These are phyloP conservation scores for Stomorhina lunata DNA, from an alignment of 2,888 invertebrate species.

Conservation along the genomic window DNA sequence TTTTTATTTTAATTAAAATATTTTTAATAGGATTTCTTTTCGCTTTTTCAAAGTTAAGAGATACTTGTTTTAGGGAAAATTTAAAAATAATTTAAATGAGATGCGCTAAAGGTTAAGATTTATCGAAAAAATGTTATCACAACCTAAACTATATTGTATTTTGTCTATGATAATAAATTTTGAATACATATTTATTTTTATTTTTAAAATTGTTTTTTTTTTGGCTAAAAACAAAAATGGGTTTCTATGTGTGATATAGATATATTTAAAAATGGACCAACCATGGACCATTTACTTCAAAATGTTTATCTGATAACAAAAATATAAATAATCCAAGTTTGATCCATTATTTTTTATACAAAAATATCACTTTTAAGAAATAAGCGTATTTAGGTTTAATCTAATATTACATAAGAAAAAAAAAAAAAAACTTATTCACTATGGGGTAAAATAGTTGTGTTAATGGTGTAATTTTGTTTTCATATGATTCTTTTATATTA, in stretches of 20 bases:
- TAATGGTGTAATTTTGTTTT: background rate
- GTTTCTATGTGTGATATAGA: background rate
- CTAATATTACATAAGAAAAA: background rate
- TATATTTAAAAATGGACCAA: no score
- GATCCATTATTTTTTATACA: background rate
- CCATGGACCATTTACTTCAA: no score
- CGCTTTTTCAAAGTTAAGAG: background rate
- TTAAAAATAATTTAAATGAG: background rate
- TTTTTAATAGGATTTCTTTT: constrained; percentile 21
- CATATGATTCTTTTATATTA: no score
- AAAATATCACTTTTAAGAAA: background rate
- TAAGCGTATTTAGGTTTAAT: constrained; percentile 13
- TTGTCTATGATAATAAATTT: background rate
- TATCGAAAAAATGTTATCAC: constrained; percentile 25
- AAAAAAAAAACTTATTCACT: background rate
- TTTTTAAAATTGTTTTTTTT: background rate
- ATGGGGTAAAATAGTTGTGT: background rate
- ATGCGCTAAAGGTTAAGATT: background rate
- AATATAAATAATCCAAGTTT: background rate
- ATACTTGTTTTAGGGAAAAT: background rate
- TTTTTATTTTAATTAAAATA: constrained; percentile 2
- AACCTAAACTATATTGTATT: constrained; percentile 37
- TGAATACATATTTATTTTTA: no score
- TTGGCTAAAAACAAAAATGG: background rate
- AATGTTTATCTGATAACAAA: no score